Percentiles rank a stretch among this genome's conserved stretches.
Conservation (phyloP, 2,797 vertebrate species). For the Xerus rutilus region DNA sequence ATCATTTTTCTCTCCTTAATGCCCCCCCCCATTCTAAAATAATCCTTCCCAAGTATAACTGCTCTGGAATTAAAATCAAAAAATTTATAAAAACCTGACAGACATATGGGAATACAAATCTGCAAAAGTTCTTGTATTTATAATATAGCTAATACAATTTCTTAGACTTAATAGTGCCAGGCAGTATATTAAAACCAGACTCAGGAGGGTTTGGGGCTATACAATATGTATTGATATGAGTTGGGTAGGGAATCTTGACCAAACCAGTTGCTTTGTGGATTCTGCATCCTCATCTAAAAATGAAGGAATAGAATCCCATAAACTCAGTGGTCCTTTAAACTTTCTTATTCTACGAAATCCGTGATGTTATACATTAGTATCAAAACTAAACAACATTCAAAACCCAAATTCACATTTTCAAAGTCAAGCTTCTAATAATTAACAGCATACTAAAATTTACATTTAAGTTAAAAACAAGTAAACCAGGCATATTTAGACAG, state of each 20-base stretch:
- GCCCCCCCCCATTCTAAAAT: background rate
- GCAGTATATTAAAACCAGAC: background rate
- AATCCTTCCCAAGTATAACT: constrained; percentile 11
- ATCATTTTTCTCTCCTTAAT: constrained; percentile 33
- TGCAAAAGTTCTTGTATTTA: constrained; percentile 27
- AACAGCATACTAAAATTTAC: background rate
- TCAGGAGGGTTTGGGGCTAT: background rate
- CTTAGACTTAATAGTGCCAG: background rate
- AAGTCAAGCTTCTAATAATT: constrained; percentile 28
- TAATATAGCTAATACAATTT: background rate
- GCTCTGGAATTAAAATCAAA: constrained; percentile 57
- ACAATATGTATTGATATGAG: background rate
- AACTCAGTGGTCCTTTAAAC: background rate
- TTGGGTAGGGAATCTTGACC: background rate
- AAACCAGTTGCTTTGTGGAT: background rate
- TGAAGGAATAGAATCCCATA: background rate
- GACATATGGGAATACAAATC: background rate
- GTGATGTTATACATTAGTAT: background rate
- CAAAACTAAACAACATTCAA: constrained; percentile 43
- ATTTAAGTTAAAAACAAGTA: background rate
- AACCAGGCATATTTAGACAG: background rate
- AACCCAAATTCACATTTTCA: constrained; percentile 25
- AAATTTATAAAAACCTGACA: constrained; percentile 8
- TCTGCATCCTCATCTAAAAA: background rate
- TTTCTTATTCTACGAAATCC: background rate